Evolutionary conservation across 2,113 vertebrate species (phyloP), one percentile per base, ranked within the genome.

Genomic region (Dendrocopos noguchii): DNA sequence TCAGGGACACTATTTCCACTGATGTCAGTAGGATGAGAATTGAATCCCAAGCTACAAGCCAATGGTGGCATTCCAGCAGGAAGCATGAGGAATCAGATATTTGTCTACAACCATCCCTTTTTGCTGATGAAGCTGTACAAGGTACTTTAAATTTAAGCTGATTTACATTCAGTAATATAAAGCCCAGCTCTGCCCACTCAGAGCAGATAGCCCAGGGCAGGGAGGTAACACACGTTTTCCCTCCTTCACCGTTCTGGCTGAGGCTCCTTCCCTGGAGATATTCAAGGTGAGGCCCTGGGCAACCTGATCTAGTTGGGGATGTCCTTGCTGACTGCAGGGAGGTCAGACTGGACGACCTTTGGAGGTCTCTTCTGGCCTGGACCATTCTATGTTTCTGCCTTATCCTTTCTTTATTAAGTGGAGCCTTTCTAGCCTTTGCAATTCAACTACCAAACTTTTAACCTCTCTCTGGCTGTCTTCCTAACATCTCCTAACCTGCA

Each of bases 401-500:
- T 61, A 47, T 72, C 34, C 66, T 92, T 92, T 53, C 76, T 90
- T 80, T 83, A 46, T 67, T 80, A 71, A 67, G 20, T 47, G 19
- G 29, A 92, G 68, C 34, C 9, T 91, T 91, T 77, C 31, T 53
- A 75, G 68, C 76, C 29, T 91, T 91, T 3, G 15, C 46, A 67
- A 21, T 44, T 52, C 29, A 80, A 56, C 56, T 77, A 12, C 68
- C 56, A 52, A 81, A 84, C 66, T 76, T 83, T 57, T 75, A 84
- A 85, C 82, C 39, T 68, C 55, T 90, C 29, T 72, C 68, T 95
- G 65, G 11, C 82, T 92, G 29, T 68, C 66, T 94, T 86, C 42
- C 42, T 80, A 12, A 44, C n/a, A n/a, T 83, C 72, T 92, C 73
- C 76, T 92, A 39, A 70, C 31, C 34, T 19, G 4, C 78, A 80